phyloP scores from a whole-genome alignment of 2,888 invertebrate genomes.

The Melolontha melolontha region DNA sequence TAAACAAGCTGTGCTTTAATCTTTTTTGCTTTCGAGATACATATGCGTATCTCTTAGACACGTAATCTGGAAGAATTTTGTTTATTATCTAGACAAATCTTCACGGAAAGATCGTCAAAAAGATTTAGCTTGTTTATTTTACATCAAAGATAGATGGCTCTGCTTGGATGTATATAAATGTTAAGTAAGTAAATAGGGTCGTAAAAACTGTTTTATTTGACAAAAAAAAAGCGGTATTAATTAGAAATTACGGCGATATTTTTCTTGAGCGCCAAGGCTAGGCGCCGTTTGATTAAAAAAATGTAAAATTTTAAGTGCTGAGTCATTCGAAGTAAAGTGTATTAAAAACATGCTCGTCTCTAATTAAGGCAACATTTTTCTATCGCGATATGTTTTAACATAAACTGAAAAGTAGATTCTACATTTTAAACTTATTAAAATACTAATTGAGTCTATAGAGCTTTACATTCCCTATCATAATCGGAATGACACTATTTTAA shows the following conservation, averaged over 20 bases:
- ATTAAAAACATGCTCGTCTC: too few relatives aligned
- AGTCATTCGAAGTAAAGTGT: too few relatives aligned
- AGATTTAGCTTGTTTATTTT: conserved; percentile 17
- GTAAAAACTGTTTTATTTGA: conserved; percentile 26
- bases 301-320: too few relatives aligned
- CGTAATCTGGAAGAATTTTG: conserved; percentile 12
- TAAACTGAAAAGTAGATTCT: too few relatives aligned
- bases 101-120: conserved; percentile 17
- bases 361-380: too few relatives aligned
- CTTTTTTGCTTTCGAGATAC: too few relatives aligned
- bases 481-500: too few relatives aligned
- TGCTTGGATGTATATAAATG: neutral
- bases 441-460: too few relatives aligned
- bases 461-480: too few relatives aligned
- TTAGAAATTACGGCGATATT: conserved; percentile 5
- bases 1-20: too few relatives aligned
- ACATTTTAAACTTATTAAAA: too few relatives aligned
- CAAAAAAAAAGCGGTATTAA: conserved; percentile 1
- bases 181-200: neutral
- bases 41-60: neutral
- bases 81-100: conserved; percentile 23
- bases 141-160: conserved; percentile 29
- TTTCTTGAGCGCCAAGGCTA: neutral
- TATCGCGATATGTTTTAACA: too few relatives aligned
- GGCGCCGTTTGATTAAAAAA: neutral